Percentiles rank a stretch among this genome's conserved stretches.
These are phyloP conservation scores for Xanthia icteritia DNA, from an alignment of 2,888 invertebrate genomes.

Conservation along the genomic window DNA sequence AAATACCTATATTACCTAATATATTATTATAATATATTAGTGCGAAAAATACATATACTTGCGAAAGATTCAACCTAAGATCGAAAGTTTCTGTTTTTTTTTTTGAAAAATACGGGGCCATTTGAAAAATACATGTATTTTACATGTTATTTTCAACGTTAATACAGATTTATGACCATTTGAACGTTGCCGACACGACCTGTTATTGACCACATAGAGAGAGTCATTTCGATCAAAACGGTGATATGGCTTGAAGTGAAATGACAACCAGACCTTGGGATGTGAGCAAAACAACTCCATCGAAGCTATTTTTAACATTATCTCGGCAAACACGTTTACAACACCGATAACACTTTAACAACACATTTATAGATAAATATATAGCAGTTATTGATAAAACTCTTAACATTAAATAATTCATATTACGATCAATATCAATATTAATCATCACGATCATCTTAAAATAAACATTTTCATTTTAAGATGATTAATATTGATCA, in stretches of 20 bases:
- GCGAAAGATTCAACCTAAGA: too few species aligned
- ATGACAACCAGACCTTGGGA: slow-evolving; percentile 8
- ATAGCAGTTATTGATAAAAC: background rate
- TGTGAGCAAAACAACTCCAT: background rate
- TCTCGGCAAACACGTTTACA: slow-evolving; percentile 9
- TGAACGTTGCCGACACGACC: background rate
- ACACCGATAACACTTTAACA: slow-evolving; percentile 20
- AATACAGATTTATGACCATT: background rate
- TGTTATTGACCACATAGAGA: background rate
- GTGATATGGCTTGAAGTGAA: background rate
- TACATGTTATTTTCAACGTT: too few species aligned
- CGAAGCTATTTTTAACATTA: slow-evolving; percentile 34
- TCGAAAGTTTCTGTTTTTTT: too few species aligned
- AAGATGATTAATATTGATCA: background rate
- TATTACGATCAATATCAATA: too few species aligned
- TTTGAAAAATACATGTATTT: too few species aligned
- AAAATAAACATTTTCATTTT: background rate
- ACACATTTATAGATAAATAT: background rate
- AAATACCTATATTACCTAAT: too few species aligned
- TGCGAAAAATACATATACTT: too few species aligned
- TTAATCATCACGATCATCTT: too few species aligned
- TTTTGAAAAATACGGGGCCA: too few species aligned
- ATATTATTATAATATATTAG: too few species aligned
- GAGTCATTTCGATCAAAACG: background rate
- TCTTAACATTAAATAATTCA: too few species aligned